Percentiles rank a stretch among this genome's conserved stretches.
Evolutionary conservation across 1,140 invertebrate genomes (phyloP).

Genomic region (Drosophila murphyi): DNA sequence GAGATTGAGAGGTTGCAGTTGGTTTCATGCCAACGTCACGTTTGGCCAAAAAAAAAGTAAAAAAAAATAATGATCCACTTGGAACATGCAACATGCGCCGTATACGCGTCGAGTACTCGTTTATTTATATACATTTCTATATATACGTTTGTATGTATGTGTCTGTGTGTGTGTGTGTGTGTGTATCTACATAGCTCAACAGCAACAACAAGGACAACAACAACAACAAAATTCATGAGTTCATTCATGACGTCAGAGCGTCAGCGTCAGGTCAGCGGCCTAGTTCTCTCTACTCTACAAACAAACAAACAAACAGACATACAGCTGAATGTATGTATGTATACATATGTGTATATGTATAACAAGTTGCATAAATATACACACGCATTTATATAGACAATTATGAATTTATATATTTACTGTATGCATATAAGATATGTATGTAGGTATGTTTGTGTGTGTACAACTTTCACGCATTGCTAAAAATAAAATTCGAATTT

Average conservation of each 20-base stretch:
- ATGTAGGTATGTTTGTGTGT: conserved; percentile 18
- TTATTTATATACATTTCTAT: conserved; percentile 43
- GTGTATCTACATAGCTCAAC: conserved; percentile 1
- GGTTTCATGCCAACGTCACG: conserved; percentile 31
- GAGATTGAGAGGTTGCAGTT: conserved; percentile 15
- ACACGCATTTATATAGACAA: conserved; percentile 13
- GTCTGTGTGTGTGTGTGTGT: no score
- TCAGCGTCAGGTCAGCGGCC: conserved; percentile 80
- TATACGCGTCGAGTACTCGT: conserved; percentile 25
- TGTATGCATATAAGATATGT: conserved; percentile 26
- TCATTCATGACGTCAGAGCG: conserved; percentile 83
- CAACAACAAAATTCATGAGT: conserved; percentile 66
- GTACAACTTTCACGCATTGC: conserved; percentile 66
- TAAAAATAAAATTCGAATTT: conserved; percentile 72
- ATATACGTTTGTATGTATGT: no score
- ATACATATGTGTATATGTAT: conserved; percentile 22
- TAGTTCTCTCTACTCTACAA: conserved; percentile 61
- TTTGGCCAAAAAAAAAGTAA: conserved; percentile 24
- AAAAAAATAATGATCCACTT: conserved; percentile 38
- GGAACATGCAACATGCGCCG: conserved; percentile 49
- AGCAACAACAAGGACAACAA: conserved; percentile 13
- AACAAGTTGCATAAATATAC: neutral
- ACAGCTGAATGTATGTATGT: conserved; percentile 9
- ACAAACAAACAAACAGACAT: conserved; percentile 17
- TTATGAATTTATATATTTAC: conserved; percentile 9